Base-by-base conservation (phyloP, 2,113 vertebrate species). In the Thunnus maccoyii region DNA sequence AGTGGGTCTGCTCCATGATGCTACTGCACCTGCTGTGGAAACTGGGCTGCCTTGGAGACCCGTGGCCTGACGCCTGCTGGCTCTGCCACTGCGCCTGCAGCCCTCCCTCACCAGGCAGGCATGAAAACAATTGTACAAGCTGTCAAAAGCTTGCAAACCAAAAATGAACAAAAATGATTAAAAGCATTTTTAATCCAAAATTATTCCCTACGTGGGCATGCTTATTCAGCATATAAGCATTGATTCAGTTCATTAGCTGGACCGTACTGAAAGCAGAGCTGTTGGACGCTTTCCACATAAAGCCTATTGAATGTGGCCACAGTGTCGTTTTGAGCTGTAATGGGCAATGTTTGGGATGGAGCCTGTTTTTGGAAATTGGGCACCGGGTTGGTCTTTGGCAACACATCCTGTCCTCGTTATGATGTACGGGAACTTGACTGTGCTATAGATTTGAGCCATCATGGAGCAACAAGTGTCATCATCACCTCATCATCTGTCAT, bases 1-100 rank as follows among this genome's bases (percentile, higher is more conserved):
- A 80, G 51, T 71, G 66, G 74, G 27, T 70, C 80, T 57, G 67
- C 74, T 86, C 86, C 65, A 71, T 73, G 67, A 77, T 89, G 58
- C 55, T 78, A 12, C 63, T 64, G 79, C 91, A 93, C 92, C 91
- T 93, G 90, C 88, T 84, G 73, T 84, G 89, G 88, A 91, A 90
- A 89, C 72, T 90, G 85, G 88, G 88, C 90, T 86, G 75, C 76
- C 72, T 74, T 36, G 0, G 71, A 74, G 86, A 67, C 62, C 62
- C 0, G 18, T 89, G 85, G 88, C 86, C 75, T 4, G 3, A 9
- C 4, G 85, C 89, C 86, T 60, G 79, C 58, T 91, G 79, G 74
- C 64, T 80, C 72, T 22, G 48, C 51, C 58, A 14, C 64, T 3
- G 6, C 6, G 44, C 82, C 74, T 30, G 66, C 41, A 18, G 62